These are phyloP conservation scores for Numenius phaeopus DNA, from an alignment of 2,797 vertebrate species.

Conservation along the genomic window DNA sequence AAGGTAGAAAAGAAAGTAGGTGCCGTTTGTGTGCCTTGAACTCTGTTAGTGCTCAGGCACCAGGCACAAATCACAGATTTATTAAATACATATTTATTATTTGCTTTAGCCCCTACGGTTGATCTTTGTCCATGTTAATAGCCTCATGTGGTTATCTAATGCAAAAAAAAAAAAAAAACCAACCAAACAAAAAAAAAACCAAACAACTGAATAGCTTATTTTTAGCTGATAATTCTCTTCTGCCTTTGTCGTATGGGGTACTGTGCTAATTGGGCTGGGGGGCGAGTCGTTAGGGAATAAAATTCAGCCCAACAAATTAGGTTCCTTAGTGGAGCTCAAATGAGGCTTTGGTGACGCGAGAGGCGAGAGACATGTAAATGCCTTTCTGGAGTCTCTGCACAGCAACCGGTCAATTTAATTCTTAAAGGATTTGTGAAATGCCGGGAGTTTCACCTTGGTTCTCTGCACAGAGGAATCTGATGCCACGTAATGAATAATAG, in stretches of 20 bases:
- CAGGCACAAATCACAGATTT: background rate
- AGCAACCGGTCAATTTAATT: background rate
- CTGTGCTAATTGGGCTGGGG: background rate
- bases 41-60: background rate
- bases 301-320: slow-evolving; percentile 10
- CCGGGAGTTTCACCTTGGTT: background rate
- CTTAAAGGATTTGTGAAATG: background rate
- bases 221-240: background rate
- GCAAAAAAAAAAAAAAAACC: background rate
- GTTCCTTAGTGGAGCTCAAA: background rate
- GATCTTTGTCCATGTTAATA: background rate
- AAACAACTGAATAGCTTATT: background rate
- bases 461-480: background rate
- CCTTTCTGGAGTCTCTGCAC: slow-evolving; percentile 10
- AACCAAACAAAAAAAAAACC: background rate
- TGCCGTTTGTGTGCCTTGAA: background rate
- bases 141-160: background rate
- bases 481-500: background rate
- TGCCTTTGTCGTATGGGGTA: background rate
- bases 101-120: background rate
- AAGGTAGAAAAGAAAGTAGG: slow-evolving; percentile 5
- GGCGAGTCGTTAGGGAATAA: background rate
- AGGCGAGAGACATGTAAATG: background rate
- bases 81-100: background rate
- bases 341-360: slow-evolving; percentile 16